phyloP scores from a whole-genome alignment of 2,888 invertebrate species.

The Apomyelois bistriatella region DNA sequence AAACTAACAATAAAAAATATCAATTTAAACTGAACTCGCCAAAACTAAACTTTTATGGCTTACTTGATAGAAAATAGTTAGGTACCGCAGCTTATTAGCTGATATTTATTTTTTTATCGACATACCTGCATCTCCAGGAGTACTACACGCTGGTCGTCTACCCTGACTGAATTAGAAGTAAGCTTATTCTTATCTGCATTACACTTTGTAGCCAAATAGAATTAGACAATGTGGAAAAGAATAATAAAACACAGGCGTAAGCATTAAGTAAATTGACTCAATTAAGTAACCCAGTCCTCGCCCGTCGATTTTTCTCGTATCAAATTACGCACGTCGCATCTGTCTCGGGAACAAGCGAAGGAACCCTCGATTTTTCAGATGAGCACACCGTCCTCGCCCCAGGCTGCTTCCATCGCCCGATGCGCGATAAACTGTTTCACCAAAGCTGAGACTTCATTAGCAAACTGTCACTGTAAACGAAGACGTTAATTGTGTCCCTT shows the following conservation, averaged over 20 bases:
- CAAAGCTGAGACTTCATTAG: background rate
- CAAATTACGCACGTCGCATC: conserved; percentile 11
- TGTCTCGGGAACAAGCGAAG: conserved; percentile 4
- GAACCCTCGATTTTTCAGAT: conserved; percentile 14
- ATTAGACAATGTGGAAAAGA: background rate
- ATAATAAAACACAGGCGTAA: conserved; percentile 6
- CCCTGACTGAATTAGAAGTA: no score
- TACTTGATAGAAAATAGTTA: no score
- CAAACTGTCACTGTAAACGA: background rate
- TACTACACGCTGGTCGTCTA: no score
- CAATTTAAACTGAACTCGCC: no score
- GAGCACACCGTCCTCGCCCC: conserved; percentile 14
- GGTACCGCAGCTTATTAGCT: no score
- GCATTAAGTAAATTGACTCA: conserved; percentile 8
- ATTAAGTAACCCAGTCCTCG: conserved; percentile 7
- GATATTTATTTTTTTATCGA: no score
- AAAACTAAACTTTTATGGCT: no score
- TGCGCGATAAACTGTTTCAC: background rate
- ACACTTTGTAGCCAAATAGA: background rate
- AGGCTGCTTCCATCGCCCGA: background rate
- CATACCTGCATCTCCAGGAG: no score
- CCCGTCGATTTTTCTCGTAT: conserved; percentile 3
- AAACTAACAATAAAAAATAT: no score
- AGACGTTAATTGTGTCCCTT: background rate
- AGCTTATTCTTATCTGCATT: no score